Evolutionary conservation across 2,888 invertebrate genomes (phyloP).

Genomic region (Leucophora obtusa): DNA sequence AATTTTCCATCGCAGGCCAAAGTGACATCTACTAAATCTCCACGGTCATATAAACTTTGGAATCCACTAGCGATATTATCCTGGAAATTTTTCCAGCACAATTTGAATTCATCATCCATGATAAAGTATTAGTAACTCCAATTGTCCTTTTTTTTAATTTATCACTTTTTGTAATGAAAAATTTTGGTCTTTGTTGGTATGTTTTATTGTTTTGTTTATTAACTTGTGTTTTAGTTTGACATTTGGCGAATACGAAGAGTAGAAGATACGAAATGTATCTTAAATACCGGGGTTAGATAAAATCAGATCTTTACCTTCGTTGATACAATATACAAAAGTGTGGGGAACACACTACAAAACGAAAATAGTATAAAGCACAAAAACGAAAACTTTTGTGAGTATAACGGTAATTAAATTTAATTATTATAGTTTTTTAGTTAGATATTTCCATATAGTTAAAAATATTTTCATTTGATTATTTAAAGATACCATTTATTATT

Average conservation of each 20-base stretch:
- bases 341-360: background rate
- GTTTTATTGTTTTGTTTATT: conserved; percentile 60
- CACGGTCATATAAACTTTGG: conserved; percentile 78
- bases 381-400: conserved; percentile 39
- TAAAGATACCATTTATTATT: background rate
- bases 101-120: conserved; percentile 79
- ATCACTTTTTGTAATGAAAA: background rate
- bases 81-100: conserved; percentile 79
- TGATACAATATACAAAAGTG: background rate
- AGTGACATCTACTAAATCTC: conserved; percentile 80
- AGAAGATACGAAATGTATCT: conserved; percentile 27
- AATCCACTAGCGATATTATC: conserved; percentile 79
- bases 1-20: conserved; percentile 80
- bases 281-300: conserved; percentile 20
- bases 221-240: conserved; percentile 47
- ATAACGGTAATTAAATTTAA: conserved; percentile 63
- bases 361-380: conserved; percentile 7
- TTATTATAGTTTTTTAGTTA: conserved; percentile 25
- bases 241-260: conserved; percentile 32
- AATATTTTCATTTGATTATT: background rate
- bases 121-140: conserved; percentile 3
- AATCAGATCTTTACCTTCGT: too few relatives aligned
- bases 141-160: background rate
- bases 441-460: background rate
- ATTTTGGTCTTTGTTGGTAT: conserved; percentile 25